phyloP scores from a whole-genome alignment of 2,888 invertebrate genomes.

The Polydesmus complanatus region DNA sequence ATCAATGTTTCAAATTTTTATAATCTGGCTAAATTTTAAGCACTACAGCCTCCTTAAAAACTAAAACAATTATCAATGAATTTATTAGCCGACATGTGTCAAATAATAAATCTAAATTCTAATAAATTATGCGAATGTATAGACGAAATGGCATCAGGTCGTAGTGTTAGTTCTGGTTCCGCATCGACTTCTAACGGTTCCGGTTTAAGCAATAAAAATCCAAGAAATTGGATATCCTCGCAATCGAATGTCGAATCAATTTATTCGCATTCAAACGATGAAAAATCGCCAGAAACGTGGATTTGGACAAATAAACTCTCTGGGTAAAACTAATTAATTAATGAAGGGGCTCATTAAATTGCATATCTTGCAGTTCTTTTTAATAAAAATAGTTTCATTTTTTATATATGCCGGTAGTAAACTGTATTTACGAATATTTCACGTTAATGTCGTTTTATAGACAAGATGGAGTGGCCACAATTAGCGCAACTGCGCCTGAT shows the following conservation, averaged over 20 bases:
- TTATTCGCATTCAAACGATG: neutral
- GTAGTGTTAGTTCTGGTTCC: neutral
- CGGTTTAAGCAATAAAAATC: neutral
- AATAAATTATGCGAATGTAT: too few relatives aligned
- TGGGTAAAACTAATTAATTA: constrained; percentile 21
- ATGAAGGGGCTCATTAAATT: neutral
- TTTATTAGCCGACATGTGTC: too few relatives aligned
- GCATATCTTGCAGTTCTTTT: neutral
- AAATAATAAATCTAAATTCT: too few relatives aligned
- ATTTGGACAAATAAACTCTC: constrained; percentile 18
- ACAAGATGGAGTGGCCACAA: constrained; percentile 36
- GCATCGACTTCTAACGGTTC: neutral
- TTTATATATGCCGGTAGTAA: neutral
- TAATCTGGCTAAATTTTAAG: too few relatives aligned
- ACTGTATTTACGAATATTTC: neutral
- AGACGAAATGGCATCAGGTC: neutral
- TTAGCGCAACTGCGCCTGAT: constrained; percentile 55
- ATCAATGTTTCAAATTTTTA: too few relatives aligned
- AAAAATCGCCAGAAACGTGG: constrained; percentile 17
- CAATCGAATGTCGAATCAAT: neutral
- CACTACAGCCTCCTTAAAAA: too few relatives aligned
- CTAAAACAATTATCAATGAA: too few relatives aligned
- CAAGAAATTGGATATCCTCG: neutral
- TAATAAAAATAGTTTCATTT: neutral
- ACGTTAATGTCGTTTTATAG: constrained; percentile 29